Evolutionary conservation across 2,888 invertebrate genomes (phyloP), one percentile per base, ranked within the genome.

Genomic region (Microctonus aethiopoides): DNA sequence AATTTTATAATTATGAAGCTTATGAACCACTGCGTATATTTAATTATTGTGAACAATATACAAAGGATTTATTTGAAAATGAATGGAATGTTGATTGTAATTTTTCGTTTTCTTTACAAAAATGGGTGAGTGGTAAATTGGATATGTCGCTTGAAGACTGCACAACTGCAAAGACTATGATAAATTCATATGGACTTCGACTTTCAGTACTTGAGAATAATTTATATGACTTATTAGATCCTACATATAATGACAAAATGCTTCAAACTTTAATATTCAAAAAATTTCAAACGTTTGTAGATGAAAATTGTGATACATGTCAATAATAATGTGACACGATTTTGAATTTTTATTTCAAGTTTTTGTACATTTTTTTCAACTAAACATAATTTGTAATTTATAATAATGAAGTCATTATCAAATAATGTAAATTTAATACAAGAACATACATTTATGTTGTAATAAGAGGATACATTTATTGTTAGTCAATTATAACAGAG

Each of bases 1-100:
- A 83, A 41, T 83, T 83, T 59, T 78, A 75, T 63, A 84, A 83
- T 70, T 82, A 81, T 68, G 83, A 83, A 39, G 76, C 75, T 26
- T 84, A 81, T 39, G 84, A 84, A 52, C 81, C 84, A 0, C 68
- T 83, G n/a, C 72, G 74, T 39, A 78, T 83, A 72, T 68, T 74
- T 22, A 67, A 72, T 61, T 46, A 75, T 22, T 77, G 75, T 46
- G 24, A 41, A 16, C 36, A 41, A 22, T 72, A 71, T 24, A 60
- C 76, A 29, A 39, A 63, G 16, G 24, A 24, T n/a, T 56, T 73
- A 64, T n/a, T 67, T 10, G 22, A 61, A 41, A 24, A 67, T 56
- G 69, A 60, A 69, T 71, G 70, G 3, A 26, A 67, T 39, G 46
- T 77, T 7, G 65, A 79, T 22, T 67, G 59, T 2, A n/a, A 56